Evolutionary conservation across 2,888 invertebrate genomes (phyloP).

Genomic region (Oxycera nigricornis): DNA sequence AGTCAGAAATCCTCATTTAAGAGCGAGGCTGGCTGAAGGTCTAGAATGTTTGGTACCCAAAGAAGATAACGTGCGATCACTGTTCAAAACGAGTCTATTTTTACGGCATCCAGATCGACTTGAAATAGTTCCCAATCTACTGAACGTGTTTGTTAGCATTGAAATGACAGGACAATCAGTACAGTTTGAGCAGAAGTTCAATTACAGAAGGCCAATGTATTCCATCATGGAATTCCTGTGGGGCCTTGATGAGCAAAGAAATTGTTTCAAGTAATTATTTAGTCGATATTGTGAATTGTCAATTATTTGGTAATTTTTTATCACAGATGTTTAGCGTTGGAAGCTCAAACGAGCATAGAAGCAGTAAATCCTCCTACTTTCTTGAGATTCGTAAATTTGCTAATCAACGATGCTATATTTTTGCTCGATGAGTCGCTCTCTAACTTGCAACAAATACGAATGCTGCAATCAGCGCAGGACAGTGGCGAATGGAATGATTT

Average conservation of each 20-base stretch:
- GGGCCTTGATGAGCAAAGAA: conserved; percentile 75
- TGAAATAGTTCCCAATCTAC: conserved; percentile 78
- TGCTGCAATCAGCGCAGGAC: conserved; percentile 78
- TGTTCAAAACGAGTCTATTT: conserved; percentile 76
- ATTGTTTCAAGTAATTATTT: conserved; percentile 73
- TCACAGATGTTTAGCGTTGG: conserved; percentile 72
- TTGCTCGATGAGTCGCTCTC: conserved; percentile 89
- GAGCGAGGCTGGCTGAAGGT: conserved; percentile 89
- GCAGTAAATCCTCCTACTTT: conserved; percentile 90
- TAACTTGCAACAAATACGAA: conserved; percentile 87
- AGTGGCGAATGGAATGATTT: conserved; percentile 76
- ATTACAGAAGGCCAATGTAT: conserved; percentile 95
- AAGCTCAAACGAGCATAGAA: conserved; percentile 88
- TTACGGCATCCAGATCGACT: conserved; percentile 75
- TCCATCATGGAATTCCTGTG: conserved; percentile 90
- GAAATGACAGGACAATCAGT: conserved; percentile 97
- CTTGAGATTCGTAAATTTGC: conserved; percentile 91
- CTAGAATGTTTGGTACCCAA: conserved; percentile 85
- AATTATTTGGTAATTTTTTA: neutral
- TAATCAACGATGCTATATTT: conserved; percentile 98
- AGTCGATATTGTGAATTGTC: neutral
- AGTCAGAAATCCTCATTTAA: conserved; percentile 89
- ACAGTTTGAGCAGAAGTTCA: conserved; percentile 96
- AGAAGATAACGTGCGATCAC: conserved; percentile 63
- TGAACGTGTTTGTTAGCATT: conserved; percentile 95